Evolutionary conservation across 2,113 vertebrate genomes (phyloP).

Genomic region (Sporophila hypoxantha): DNA sequence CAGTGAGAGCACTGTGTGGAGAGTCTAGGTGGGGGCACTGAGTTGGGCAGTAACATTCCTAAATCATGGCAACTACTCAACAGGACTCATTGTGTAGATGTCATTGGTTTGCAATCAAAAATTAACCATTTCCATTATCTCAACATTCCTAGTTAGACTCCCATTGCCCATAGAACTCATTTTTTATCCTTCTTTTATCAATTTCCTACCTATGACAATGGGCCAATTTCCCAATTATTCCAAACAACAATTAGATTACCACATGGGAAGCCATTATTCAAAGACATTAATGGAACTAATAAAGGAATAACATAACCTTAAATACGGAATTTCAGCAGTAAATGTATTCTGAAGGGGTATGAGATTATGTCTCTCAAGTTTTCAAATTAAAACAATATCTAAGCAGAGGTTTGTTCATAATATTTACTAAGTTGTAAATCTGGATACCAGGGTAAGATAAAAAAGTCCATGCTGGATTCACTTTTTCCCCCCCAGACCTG

Average conservation of each 20-base stretch:
- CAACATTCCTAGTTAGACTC: not conserved
- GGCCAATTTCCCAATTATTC: not conserved
- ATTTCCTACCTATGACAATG: not conserved
- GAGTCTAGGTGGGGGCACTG: not conserved
- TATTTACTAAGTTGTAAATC: not conserved
- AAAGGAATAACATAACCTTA: not conserved
- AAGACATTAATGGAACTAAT: not conserved
- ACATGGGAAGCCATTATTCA: slow-evolving; percentile 7
- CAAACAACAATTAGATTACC: slow-evolving; percentile 1
- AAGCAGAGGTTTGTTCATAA: not conserved
- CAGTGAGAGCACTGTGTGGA: not conserved
- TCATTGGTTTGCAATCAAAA: not conserved
- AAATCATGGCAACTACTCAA: not conserved
- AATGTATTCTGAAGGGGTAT: not conserved
- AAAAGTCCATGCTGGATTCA: not conserved
- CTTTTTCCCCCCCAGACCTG: not conserved
- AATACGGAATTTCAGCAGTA: not conserved
- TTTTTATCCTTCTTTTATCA: not conserved
- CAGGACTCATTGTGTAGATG: not conserved
- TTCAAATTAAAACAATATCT: not conserved
- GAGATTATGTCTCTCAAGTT: not conserved
- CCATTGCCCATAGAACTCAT: not conserved
- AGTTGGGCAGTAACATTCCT: not conserved
- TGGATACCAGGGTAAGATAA: not conserved
- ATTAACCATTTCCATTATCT: not conserved